Conservation (phyloP, 2,888 invertebrate genomes). For the Biston stratarius region DNA sequence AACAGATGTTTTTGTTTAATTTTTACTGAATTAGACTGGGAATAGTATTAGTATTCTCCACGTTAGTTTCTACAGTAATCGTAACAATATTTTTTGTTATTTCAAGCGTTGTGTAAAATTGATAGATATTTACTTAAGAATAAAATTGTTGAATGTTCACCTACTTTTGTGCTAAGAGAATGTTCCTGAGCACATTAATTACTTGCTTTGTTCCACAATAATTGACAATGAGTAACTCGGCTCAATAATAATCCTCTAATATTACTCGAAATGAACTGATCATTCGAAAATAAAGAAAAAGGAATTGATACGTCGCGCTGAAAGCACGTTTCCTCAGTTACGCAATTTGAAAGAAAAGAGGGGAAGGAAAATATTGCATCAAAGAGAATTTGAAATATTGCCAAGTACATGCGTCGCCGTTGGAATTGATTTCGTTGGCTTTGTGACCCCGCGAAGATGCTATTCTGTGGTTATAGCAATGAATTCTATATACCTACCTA, state of each 20-base stretch:
- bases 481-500: too few relatives aligned
- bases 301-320: constrained; percentile 56
- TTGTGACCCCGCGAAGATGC: constrained; percentile 58
- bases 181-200: too few relatives aligned
- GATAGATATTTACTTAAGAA: too few relatives aligned
- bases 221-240: constrained; percentile 9
- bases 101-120: too few relatives aligned
- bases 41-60: too few relatives aligned
- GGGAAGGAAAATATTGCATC: constrained; percentile 73
- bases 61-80: too few relatives aligned
- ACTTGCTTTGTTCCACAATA: background rate
- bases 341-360: constrained; percentile 62
- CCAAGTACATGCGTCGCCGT: constrained; percentile 74
- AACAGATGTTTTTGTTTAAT: too few relatives aligned
- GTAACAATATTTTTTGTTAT: too few relatives aligned
- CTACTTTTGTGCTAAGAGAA: too few relatives aligned
- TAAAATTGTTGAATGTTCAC: too few relatives aligned
- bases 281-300: constrained; percentile 35
- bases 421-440: constrained; percentile 74
- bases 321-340: constrained; percentile 56
- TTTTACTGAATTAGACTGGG: too few relatives aligned
- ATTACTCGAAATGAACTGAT: constrained; percentile 38
- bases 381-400: constrained; percentile 82
- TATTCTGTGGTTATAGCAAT: constrained; percentile 46
- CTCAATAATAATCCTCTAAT: constrained; percentile 27